Evolutionary conservation across 2,797 vertebrate genomes (phyloP).

Genomic region (Mormyrops boulengeri): DNA sequence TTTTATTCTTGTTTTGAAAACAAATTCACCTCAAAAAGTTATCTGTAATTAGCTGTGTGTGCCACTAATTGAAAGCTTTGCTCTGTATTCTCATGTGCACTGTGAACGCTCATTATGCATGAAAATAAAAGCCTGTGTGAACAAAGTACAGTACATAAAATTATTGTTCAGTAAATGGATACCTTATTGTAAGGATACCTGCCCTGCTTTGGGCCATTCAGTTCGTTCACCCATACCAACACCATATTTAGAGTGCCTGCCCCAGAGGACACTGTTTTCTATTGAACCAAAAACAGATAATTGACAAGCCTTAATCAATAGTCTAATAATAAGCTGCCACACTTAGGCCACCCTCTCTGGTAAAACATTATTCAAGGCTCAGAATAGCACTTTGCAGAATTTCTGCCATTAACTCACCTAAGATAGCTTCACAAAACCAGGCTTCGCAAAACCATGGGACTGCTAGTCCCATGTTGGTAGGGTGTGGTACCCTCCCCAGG

Average conservation of each 20-base stretch:
- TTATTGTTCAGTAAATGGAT: neutral
- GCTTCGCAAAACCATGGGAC: too few relatives aligned
- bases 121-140: neutral
- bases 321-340: neutral
- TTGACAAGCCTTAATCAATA: neutral
- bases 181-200: neutral
- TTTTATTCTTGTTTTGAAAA: constrained; percentile 3
- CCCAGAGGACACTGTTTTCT: neutral
- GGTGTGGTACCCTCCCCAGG: neutral
- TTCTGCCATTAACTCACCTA: neutral
- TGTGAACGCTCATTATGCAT: neutral
- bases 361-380: neutral
- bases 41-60: neutral
- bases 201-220: neutral
- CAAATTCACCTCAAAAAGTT: neutral
- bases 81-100: neutral
- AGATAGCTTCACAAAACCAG: neutral
- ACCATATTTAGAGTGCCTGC: neutral
- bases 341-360: neutral
- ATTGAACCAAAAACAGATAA: neutral
- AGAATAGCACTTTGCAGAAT: neutral
- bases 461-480: too few relatives aligned
- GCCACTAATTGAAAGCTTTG: constrained; percentile 5
- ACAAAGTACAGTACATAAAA: neutral
- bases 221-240: neutral